These are phyloP conservation scores for Procambarus clarkii DNA, from an alignment of 1,140 invertebrate genomes.

Conservation along the genomic window DNA sequence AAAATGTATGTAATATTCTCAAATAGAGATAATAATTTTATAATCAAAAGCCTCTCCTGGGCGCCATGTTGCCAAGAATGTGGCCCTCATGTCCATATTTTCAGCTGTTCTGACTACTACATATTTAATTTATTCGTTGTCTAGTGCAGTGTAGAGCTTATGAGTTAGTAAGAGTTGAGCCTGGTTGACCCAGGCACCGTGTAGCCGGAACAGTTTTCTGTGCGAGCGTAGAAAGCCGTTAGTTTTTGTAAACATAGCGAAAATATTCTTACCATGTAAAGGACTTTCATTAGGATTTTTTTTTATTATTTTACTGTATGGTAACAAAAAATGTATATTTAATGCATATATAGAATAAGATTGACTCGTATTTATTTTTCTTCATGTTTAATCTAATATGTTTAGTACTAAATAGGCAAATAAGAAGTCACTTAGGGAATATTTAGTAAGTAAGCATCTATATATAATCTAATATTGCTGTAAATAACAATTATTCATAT, in stretches of 20 bases:
- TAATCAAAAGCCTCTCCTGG: background rate
- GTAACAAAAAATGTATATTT: background rate
- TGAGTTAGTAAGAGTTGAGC: background rate
- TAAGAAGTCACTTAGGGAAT: background rate
- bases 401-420: background rate
- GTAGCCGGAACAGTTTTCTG: too few relatives aligned
- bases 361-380: background rate
- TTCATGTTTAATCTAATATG: background rate
- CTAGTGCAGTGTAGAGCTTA: background rate
- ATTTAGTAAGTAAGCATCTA: background rate
- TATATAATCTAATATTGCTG: background rate
- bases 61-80: background rate
- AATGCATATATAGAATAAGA: background rate
- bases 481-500: too few relatives aligned
- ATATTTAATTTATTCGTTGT: conserved; percentile 3
- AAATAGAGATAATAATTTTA: background rate
- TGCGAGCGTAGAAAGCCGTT: background rate
- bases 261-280: background rate
- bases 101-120: background rate
- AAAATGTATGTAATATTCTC: background rate
- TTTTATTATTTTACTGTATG: background rate
- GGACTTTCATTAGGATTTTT: background rate
- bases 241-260: background rate
- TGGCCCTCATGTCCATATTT: background rate
- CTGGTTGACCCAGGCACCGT: background rate